Base-by-base conservation (phyloP, 2,888 invertebrate genomes). In the Mythimna impura region DNA sequence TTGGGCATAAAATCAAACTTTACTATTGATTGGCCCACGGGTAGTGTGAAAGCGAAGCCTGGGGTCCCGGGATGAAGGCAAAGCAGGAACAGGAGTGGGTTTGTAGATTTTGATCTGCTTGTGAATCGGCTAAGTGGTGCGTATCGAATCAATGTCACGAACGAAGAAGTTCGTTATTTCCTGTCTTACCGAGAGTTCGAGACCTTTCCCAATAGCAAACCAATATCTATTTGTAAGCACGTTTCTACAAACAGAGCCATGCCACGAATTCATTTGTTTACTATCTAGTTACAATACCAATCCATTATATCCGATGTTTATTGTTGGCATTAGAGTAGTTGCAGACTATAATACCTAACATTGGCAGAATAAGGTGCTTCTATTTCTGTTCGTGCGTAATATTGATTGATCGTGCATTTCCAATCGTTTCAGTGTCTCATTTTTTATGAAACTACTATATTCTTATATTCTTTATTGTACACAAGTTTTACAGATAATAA, bases 201-300 rank as follows among this genome's bases (percentile, higher is more conserved):
- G 20, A 40, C 47, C 17, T 22, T 30, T 55, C 36, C 36, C 36
- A 36, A 60, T n/a, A 36, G n/a, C 17, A 7, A 25, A 50, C 47
- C 64, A 17, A 55, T 60, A 70, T 65, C 34, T 52, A 71, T 78
- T 36, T 62, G n/a, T 52, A 62, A 36, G n/a, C 60, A 52, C 30
- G 34, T 30, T 25, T 10, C 20, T 47, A 58, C 74, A 63, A 69
- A 62, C 50, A 66, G 62, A n/a, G 10, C 22, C 55, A 17, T 34
- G 55, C 69, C 55, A 66, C 66, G 52, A 67, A 75, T 69, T 69
- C 25, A 55, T 80, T 80, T 66, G 80, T 74, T 80, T 74, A 73
- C 60, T 61, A 69, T 84, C 76, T 81, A 71, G 81, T 76, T 79
- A 83, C 76, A 66, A 67, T 78, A 74, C 68, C 52, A 66, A 70